Evolutionary conservation across 2,888 invertebrate genomes (phyloP), one percentile per base, ranked within the genome.

Genomic region (Margaritifera margaritifera): DNA sequence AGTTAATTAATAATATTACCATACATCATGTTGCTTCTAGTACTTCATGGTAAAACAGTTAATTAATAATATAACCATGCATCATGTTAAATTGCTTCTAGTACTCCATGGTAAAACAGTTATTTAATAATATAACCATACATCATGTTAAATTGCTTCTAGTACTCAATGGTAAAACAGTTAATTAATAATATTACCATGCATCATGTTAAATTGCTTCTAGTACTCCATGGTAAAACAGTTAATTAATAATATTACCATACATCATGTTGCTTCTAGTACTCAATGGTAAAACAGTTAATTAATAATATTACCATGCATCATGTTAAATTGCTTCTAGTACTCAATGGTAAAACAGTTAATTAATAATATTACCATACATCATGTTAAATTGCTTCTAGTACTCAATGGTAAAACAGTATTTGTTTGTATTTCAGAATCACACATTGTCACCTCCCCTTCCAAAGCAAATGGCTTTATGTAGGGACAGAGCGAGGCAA

Each of bases 401-500:
- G 31, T 22, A 22, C 20, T 24, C 4, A 1, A 57, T 57, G 6
- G 11, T 63, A 4, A 51, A 52, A 27, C 6, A 60, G 24, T 63
- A 53, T 61, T 61, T 63, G 62, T 57, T 68, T 65, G 60, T 75
- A 64, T 86, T 86, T 66, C 85, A 98, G 98, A 91, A 96, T 99
- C 89, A 98, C 98, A 70, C 95, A 94, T 91, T 93, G 98, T 89
- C 95, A 97, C 91, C 93, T 99, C 88, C 97, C 99, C 74, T 94
- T 99, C 88, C 96, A 96, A 91, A 97, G 97, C 89, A 98, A 98
- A 92, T 99, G 99, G 99, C 91, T 99, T 87, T 98, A 98, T 92
- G 95, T 99, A 82, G 99, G 99, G 84, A 98, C 99, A 69, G 98
- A 99, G 91, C 93, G 96, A 84, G 99, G 99, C 80, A 99, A 99